A percentile compares a stretch with the other conserved stretches of the same genome.
These are phyloP conservation scores for Drosophila santomea DNA, from an alignment of 1,140 invertebrate species.

Conservation along the genomic window DNA sequence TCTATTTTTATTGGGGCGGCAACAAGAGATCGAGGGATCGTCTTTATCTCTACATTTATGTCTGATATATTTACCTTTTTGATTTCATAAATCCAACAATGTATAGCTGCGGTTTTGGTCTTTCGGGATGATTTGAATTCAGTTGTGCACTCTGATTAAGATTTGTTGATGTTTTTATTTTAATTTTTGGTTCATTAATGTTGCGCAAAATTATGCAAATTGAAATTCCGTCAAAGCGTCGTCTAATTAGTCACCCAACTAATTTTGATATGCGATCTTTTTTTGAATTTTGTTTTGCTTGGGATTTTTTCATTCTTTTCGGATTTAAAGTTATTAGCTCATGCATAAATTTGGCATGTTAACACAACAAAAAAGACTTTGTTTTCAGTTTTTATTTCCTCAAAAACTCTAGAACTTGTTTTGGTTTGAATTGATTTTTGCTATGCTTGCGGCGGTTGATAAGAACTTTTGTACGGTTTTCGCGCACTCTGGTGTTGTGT, in stretches of 20 bases:
- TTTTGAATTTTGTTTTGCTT: slow-evolving; percentile 10
- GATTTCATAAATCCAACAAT: slow-evolving; percentile 79
- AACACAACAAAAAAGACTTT: slow-evolving; percentile 56
- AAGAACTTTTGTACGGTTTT: slow-evolving; percentile 34
- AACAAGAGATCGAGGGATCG: slow-evolving; percentile 39
- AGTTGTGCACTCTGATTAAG: slow-evolving; percentile 45
- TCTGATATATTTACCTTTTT: slow-evolving; percentile 74
- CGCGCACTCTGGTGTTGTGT: background rate
- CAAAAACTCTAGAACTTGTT: slow-evolving; percentile 55
- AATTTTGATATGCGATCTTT: slow-evolving; percentile 40
- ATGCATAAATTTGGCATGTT: slow-evolving; percentile 66
- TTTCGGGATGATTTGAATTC: slow-evolving; percentile 25
- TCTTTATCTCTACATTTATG: slow-evolving; percentile 11
- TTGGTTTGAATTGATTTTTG: slow-evolving; percentile 26
- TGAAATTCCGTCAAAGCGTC: slow-evolving; percentile 62
- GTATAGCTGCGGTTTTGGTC: slow-evolving; percentile 20
- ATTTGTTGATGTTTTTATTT: slow-evolving; percentile 57
- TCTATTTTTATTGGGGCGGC: slow-evolving; percentile 70
- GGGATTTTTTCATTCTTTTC: slow-evolving; percentile 18
- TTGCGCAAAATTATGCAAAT: slow-evolving; percentile 45
- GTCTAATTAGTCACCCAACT: slow-evolving; percentile 70
- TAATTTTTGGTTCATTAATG: slow-evolving; percentile 60
- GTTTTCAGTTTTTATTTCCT: slow-evolving; percentile 62
- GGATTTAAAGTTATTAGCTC: slow-evolving; percentile 65
- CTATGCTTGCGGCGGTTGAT: slow-evolving; percentile 5